Evolutionary conservation across 2,797 vertebrate species (phyloP), one percentile per base, ranked within the genome.

Genomic region (Enteromius unitaeniatus): DNA sequence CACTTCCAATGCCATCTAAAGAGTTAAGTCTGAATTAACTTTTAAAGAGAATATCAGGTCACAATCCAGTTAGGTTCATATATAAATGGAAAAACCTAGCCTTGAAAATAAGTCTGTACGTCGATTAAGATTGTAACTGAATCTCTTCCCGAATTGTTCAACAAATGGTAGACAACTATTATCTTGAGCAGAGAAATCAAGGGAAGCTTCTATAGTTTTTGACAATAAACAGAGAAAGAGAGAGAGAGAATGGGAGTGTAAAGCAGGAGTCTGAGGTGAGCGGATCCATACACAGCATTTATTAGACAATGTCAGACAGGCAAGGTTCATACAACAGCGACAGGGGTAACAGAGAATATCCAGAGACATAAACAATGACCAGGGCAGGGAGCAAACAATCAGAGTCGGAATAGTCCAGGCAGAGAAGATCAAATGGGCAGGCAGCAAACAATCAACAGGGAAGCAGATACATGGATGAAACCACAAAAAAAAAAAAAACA

Each of bases 1-100:
- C n/a, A 69, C 21, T 6, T n/a, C 37, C 21, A 69, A 42, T 42
- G 37, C 17, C 10, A 74, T 73, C 21, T 53, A 45, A 60, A 55
- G 31, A 78, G 58, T 65, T 55, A 37, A 67, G n/a, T 45, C 6
- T 53, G 40, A 40, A 58, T 78, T 31, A 51, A 53, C 58, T 60
- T 67, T 75, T 34, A 15, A 65, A 72, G n/a, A 65, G 65, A 72
- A 81, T 69, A 80, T 19, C 75, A 82, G 64, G 42, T 21, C 42
- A 62, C 82, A 86, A 88, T 84, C 82, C 84, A 79, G 82, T 86
- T 86, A 21, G 31, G 23, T 62, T 13, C 21, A 34, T 0, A 19
- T 64, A 28, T 31, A 65, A 31, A 67, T 67, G 19, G 2, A 37
- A 65, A 67, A 67, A 19, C 17, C 31, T 37, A 28, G 17, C 64